These are phyloP conservation scores for Irena cyanogastra DNA, from an alignment of 2,113 vertebrate species.

Conservation along the genomic window DNA sequence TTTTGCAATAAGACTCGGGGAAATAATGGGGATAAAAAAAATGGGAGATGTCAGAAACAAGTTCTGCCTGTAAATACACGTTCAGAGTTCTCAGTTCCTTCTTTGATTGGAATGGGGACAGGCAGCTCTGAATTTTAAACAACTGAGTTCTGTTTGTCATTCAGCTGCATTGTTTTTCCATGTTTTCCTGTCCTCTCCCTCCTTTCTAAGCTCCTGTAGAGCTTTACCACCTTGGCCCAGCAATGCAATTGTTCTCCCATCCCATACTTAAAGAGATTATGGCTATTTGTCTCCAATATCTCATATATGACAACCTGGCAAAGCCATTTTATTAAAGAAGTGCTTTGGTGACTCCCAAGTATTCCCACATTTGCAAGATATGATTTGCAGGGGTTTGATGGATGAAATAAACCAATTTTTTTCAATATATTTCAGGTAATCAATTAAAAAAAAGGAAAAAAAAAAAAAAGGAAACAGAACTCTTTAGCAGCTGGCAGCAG, in stretches of 20 bases:
- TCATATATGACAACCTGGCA: background rate
- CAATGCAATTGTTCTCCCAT: background rate
- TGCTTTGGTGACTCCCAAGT: background rate
- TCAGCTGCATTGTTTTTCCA: background rate
- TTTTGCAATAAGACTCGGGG: background rate
- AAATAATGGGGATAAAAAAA: constrained; percentile 11
- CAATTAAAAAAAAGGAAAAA: background rate
- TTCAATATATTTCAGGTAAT: background rate
- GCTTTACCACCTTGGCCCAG: background rate
- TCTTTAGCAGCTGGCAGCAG: background rate
- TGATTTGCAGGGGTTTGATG: background rate
- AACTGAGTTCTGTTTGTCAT: background rate
- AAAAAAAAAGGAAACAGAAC: background rate
- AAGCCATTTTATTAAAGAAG: background rate
- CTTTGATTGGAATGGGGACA: background rate
- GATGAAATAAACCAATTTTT: background rate
- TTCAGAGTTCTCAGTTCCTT: background rate
- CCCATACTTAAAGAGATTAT: background rate
- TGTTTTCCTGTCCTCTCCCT: background rate
- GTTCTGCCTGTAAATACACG: background rate
- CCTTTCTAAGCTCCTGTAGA: background rate
- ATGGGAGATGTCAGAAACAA: background rate
- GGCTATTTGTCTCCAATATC: background rate
- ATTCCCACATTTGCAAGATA: background rate
- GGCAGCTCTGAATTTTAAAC: background rate